A percentile compares a stretch with the other conserved stretches of the same genome.
These are phyloP conservation scores for Eupristina koningsbergeri DNA, from an alignment of 1,140 invertebrate species.

Conservation along the genomic window DNA sequence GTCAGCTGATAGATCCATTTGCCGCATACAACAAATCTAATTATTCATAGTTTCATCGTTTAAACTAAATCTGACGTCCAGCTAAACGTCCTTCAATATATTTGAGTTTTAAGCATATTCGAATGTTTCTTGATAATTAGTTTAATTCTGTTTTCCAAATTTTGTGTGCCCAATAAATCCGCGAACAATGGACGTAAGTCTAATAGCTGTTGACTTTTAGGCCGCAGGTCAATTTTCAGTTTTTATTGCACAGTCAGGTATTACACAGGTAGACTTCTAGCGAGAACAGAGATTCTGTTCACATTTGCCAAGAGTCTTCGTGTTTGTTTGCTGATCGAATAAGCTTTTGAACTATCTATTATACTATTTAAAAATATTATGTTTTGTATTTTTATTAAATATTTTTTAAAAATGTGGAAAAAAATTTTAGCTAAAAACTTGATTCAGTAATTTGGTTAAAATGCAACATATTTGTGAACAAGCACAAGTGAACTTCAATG, in stretches of 20 bases:
- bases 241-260: conserved; percentile 33
- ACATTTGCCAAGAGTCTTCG: background rate
- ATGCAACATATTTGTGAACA: no score
- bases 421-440: no score
- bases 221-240: conserved; percentile 30
- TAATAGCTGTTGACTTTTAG: conserved; percentile 36
- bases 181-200: background rate
- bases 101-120: background rate
- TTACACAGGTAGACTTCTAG: conserved; percentile 11
- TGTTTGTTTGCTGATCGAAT: background rate
- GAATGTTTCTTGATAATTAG: conserved; percentile 3
- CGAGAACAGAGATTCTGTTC: background rate
- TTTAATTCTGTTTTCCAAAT: background rate
- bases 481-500: no score
- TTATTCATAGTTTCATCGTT: no score
- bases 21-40: no score
- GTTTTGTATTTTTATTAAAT: no score
- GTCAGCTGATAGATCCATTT: no score
- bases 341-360: no score
- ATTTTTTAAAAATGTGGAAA: no score
- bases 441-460: no score
- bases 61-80: no score
- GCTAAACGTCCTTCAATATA: background rate
- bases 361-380: no score
- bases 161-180: background rate